Evolutionary conservation across 2,113 vertebrate genomes (phyloP).

Genomic region (Nicator chloris): DNA sequence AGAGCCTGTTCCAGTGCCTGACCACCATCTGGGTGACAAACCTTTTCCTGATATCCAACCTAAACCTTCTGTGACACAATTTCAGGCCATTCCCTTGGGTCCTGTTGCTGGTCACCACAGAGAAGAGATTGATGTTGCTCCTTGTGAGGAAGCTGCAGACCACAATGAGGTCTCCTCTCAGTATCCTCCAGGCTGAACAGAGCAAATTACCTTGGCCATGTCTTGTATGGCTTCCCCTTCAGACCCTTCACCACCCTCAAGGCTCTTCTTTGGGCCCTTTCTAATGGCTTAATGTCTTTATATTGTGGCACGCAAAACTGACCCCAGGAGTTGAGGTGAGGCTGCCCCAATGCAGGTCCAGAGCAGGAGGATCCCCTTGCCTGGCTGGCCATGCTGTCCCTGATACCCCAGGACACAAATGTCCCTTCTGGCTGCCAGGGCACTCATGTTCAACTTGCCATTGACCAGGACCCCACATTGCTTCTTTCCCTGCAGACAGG

Average conservation of each 20-base stretch:
- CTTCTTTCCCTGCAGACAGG: too few relatives aligned
- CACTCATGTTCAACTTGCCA: too few relatives aligned
- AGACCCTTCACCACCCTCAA: background rate
- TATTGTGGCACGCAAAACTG: background rate
- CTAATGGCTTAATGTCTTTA: background rate
- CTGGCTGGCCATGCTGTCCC: too few relatives aligned
- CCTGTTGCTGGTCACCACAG: background rate
- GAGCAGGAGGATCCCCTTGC: background rate
- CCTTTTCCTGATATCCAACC: background rate
- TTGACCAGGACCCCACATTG: fast-evolving
- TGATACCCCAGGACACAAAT: fast-evolving
- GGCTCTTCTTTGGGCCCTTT: too few relatives aligned
- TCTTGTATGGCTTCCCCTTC: fast-evolving
- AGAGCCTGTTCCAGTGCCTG: background rate
- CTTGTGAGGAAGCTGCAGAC: background rate
- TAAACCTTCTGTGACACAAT: background rate
- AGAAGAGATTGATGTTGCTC: background rate
- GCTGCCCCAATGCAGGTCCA: background rate
- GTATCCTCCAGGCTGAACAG: background rate
- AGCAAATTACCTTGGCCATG: background rate
- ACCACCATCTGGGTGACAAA: background rate
- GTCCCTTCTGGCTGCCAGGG: background rate
- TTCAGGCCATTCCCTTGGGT: background rate
- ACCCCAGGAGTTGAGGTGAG: too few relatives aligned
- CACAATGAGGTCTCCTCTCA: background rate